Percentiles rank a stretch among this genome's conserved stretches.
Evolutionary conservation across 2,113 vertebrate species (phyloP).

Genomic region (Ahaetulla prasina): DNA sequence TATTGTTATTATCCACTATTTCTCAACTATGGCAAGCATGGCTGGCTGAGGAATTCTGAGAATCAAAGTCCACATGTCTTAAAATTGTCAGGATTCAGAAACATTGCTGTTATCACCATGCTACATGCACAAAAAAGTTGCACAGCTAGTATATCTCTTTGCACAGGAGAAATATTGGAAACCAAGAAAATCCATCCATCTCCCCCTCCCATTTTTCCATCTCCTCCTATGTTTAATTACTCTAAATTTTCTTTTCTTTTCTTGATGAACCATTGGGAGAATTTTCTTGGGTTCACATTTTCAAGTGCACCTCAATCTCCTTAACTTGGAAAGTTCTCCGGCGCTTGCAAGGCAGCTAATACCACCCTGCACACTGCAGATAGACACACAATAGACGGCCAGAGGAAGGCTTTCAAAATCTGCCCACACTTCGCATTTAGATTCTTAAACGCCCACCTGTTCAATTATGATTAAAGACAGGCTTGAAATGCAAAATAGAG

Average conservation of each 20-base stretch:
- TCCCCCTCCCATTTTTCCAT: background rate
- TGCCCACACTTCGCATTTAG: constrained; percentile 8
- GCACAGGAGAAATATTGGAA: background rate
- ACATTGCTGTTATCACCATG: background rate
- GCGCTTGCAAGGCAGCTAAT: background rate
- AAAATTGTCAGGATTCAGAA: no score
- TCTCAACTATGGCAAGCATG: no score
- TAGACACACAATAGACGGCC: background rate
- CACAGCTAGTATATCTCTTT: background rate
- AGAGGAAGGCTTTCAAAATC: background rate
- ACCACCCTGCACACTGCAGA: background rate
- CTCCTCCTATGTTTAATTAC: background rate
- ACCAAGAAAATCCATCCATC: background rate
- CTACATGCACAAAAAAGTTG: no score
- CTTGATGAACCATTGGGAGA: background rate
- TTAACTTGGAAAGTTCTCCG: background rate
- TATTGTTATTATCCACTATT: no score
- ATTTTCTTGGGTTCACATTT: background rate
- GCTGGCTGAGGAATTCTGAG: no score
- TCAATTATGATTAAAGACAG: constrained; percentile 12
- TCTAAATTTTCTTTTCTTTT: background rate
- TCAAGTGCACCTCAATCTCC: background rate
- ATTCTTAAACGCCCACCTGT: background rate
- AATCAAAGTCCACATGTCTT: no score
- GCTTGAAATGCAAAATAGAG: background rate